Evolutionary conservation across 1,140 invertebrate genomes (phyloP).

Genomic region (Grapholita molesta): DNA sequence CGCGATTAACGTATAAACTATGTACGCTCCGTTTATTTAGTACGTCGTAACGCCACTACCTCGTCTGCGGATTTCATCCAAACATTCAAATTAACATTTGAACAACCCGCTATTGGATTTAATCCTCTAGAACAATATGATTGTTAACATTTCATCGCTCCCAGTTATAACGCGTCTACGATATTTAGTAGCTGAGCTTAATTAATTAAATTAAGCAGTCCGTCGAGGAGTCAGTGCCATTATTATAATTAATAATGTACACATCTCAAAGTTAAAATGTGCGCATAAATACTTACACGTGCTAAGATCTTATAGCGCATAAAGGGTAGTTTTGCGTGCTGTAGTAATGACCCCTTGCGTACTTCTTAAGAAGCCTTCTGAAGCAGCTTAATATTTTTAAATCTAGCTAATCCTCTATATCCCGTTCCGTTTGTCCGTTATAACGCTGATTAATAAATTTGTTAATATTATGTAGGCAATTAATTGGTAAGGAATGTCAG

Average conservation of each 20-base stretch:
- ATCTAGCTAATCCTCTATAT: too few relatives aligned
- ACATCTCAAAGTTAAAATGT: slow-evolving; percentile 3
- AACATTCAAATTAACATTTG: slow-evolving; percentile 67
- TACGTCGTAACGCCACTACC: slow-evolving; percentile 45
- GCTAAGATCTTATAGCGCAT: too few relatives aligned
- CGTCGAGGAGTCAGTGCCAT: slow-evolving; percentile 42
- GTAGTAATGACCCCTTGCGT: too few relatives aligned
- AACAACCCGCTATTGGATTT: slow-evolving; percentile 53
- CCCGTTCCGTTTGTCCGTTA: too few relatives aligned
- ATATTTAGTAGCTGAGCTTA: slow-evolving; percentile 58
- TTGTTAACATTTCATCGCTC: slow-evolving; percentile 70
- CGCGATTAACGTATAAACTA: slow-evolving; percentile 35
- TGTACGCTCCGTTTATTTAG: slow-evolving; percentile 46
- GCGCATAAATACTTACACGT: not conserved
- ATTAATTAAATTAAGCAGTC: slow-evolving; percentile 65
- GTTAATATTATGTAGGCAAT: too few relatives aligned
- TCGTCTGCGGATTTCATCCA: slow-evolving; percentile 53
- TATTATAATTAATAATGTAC: slow-evolving; percentile 60
- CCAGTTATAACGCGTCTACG: slow-evolving; percentile 51
- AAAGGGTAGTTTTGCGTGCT: too few relatives aligned
- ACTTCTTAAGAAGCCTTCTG: too few relatives aligned
- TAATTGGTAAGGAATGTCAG: too few relatives aligned
- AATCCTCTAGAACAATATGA: slow-evolving; percentile 70
- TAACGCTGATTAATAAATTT: too few relatives aligned
- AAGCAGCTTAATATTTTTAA: too few relatives aligned